phyloP scores from a whole-genome alignment of 2,797 vertebrate genomes.

The Myotis findleyi region DNA sequence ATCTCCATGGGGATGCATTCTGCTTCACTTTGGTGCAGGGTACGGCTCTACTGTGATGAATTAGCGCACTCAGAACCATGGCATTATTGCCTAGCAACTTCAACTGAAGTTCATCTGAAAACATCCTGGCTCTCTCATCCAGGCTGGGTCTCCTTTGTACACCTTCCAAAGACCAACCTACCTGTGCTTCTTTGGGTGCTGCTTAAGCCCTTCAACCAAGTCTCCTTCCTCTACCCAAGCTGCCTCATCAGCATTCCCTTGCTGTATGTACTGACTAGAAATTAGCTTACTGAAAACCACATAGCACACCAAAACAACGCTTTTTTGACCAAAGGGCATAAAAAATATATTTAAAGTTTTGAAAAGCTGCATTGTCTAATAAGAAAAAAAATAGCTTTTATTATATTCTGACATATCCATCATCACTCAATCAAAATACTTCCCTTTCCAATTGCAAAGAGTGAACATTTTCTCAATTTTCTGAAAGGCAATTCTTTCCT shows the following conservation, averaged over 20 bases:
- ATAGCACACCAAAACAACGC: neutral
- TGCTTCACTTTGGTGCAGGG: neutral
- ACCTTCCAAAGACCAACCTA: neutral
- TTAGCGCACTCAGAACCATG: neutral
- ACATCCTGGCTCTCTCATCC: neutral
- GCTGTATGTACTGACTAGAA: neutral
- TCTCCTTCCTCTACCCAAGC: neutral
- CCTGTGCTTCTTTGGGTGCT: neutral
- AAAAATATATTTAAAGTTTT: constrained; percentile 45
- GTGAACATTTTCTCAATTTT: constrained; percentile 82
- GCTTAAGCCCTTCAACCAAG: neutral
- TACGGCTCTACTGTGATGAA: neutral
- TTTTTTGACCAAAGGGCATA: neutral
- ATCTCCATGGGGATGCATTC: neutral
- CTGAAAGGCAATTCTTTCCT: constrained; percentile 75
- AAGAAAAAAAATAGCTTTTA: constrained; percentile 41
- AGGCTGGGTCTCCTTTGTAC: neutral
- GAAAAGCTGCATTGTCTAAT: constrained; percentile 42
- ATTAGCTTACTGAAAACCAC: neutral
- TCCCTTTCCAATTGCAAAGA: constrained; percentile 68
- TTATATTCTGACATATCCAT: constrained; percentile 34
- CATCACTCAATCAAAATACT: constrained; percentile 69
- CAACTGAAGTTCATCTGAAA: neutral
- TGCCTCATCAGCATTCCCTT: neutral
- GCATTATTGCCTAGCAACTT: neutral